Conservation (phyloP, 2,113 vertebrate genomes). For the Sinocyclocheilus anshuiensis region DNA sequence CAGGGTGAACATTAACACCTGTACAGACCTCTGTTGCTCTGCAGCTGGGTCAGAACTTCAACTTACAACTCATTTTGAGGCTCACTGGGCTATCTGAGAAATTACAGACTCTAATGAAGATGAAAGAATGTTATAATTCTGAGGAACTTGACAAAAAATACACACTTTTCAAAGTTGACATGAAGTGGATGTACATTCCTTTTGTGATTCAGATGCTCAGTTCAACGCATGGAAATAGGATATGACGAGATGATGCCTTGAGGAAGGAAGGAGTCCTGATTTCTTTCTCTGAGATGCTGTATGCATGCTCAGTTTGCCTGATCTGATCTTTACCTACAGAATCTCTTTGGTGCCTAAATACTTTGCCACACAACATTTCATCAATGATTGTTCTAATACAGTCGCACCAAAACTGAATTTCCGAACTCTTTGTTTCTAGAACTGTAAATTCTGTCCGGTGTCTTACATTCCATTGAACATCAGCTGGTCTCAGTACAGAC, state of each 20-base stretch:
- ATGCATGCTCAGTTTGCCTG: constrained; percentile 30
- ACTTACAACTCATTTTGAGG: neutral
- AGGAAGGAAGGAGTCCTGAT: constrained; percentile 12
- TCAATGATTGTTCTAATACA: neutral
- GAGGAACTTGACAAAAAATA: constrained; percentile 3
- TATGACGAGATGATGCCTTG: constrained; percentile 23
- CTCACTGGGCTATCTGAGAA: neutral
- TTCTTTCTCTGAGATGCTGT: constrained; percentile 11
- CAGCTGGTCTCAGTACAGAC: neutral
- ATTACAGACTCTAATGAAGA: neutral
- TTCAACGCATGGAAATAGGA: constrained; percentile 26
- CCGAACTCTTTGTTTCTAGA: neutral
- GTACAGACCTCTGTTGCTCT: neutral
- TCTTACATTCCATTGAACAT: neutral
- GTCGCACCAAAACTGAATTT: neutral
- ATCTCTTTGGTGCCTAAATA: constrained; percentile 35
- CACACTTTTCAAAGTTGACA: neutral
- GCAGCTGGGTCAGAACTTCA: constrained; percentile 18
- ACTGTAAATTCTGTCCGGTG: neutral
- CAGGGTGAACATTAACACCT: neutral
- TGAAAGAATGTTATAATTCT: neutral
- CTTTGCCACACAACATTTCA: neutral
- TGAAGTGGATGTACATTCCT: constrained; percentile 5
- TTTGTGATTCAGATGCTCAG: neutral
- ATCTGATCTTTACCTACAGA: constrained; percentile 4